Evolutionary conservation across 2,113 vertebrate genomes (phyloP).

Genomic region (Orientallactaga bullata): DNA sequence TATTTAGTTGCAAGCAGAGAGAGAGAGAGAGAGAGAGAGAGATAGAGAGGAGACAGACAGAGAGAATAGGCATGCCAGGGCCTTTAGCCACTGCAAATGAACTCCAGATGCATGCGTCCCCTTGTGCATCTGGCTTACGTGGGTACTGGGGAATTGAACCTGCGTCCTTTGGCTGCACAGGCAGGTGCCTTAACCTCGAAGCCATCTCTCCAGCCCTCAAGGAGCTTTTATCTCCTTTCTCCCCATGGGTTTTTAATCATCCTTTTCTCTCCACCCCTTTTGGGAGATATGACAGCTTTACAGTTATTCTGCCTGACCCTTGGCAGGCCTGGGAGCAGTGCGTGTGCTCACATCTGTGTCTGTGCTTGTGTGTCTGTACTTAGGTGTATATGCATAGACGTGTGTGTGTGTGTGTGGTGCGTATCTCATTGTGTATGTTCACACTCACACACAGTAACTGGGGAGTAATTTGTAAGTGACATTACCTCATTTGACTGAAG

Average conservation of each 20-base stretch:
- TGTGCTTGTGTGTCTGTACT: neutral
- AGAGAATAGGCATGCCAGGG: too few species aligned
- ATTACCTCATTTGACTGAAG: neutral
- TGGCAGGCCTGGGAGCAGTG: neutral
- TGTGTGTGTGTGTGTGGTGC: neutral
- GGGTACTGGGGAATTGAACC: too few species aligned
- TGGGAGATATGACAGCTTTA: conserved; percentile 45
- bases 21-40: too few species aligned
- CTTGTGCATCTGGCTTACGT: too few species aligned
- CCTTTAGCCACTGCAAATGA: too few species aligned
- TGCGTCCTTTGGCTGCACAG: too few species aligned
- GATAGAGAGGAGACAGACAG: too few species aligned
- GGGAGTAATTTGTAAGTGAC: neutral
- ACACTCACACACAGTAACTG: neutral
- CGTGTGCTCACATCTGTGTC: neutral
- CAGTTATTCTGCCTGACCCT: neutral
- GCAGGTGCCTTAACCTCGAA: too few species aligned
- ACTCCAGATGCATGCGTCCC: too few species aligned
- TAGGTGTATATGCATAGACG: neutral
- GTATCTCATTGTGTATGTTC: rapidly evolving
- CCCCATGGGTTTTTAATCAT: neutral
- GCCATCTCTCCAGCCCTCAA: too few species aligned
- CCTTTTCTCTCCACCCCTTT: neutral
- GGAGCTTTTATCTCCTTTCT: conserved; percentile 56
- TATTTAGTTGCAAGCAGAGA: too few species aligned